A percentile compares a stretch with the other conserved stretches of the same genome.
phyloP scores from a whole-genome alignment of 1,140 invertebrate species.

The Ctenoplectra terminalis region DNA sequence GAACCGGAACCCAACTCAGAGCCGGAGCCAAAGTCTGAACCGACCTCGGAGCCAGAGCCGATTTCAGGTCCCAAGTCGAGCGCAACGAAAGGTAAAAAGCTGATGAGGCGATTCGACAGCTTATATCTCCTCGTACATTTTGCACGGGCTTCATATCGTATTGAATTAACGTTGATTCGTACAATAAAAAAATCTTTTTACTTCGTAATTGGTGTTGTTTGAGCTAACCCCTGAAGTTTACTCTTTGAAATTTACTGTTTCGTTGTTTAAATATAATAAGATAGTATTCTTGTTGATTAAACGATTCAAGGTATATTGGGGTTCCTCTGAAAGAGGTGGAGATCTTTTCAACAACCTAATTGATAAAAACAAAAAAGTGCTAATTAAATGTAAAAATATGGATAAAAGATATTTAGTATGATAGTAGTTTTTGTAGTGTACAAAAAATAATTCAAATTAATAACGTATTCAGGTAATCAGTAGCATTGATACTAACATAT shows the following conservation, averaged over 20 bases:
- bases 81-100: conserved; percentile 74
- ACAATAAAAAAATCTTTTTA: background rate
- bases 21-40: conserved; percentile 79
- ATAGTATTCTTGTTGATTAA: background rate
- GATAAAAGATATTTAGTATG: background rate
- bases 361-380: background rate
- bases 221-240: background rate
- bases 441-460: conserved; percentile 12
- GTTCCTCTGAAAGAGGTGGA: background rate
- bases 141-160: conserved; percentile 37
- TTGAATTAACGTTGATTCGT: background rate
- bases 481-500: conserved; percentile 38
- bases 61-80: conserved; percentile 72
- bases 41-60: conserved; percentile 82
- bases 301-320: background rate
- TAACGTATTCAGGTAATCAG: conserved; percentile 10
- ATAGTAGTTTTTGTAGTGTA: background rate
- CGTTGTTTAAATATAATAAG: background rate
- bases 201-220: background rate
- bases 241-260: background rate
- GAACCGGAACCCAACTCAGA: conserved; percentile 78
- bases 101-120: conserved; percentile 37
- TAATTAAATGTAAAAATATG: background rate
- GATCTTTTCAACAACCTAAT: background rate
- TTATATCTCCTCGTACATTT: conserved; percentile 46